phyloP scores from a whole-genome alignment of 2,797 vertebrate genomes.

The Urosaurus nigricauda region DNA sequence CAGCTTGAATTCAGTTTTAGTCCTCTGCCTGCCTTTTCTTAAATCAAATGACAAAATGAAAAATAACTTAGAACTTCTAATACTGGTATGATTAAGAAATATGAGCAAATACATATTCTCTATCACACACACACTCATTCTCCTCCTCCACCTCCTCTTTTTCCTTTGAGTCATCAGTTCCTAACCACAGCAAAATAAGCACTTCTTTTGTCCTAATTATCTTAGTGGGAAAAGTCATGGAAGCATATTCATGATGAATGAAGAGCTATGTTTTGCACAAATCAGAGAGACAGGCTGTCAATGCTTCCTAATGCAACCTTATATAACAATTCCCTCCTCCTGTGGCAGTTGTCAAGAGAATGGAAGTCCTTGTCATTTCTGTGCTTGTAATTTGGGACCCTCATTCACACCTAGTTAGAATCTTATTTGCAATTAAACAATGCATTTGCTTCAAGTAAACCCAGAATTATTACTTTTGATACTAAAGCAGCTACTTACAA shows the following conservation, averaged over 20 bases:
- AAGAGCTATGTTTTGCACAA: constrained; percentile 63
- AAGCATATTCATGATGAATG: constrained; percentile 62
- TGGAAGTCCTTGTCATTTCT: constrained; percentile 76
- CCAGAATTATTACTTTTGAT: constrained; percentile 34
- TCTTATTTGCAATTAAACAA: constrained; percentile 73
- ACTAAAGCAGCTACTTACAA: not conserved
- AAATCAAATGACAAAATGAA: not conserved
- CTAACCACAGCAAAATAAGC: constrained; percentile 62
- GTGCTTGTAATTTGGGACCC: constrained; percentile 72
- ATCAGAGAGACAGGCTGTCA: constrained; percentile 79
- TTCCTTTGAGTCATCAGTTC: constrained; percentile 56
- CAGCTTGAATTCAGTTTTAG: not conserved
- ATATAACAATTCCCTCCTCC: constrained; percentile 72
- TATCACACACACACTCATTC: not conserved
- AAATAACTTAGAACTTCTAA: not conserved
- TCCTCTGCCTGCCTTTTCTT: not conserved
- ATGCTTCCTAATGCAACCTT: constrained; percentile 74
- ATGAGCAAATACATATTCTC: constrained; percentile 11
- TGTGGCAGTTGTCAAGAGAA: constrained; percentile 77
- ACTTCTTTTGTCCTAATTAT: constrained; percentile 66
- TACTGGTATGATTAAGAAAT: constrained; percentile 33
- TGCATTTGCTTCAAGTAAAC: constrained; percentile 61
- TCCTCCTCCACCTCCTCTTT: not conserved
- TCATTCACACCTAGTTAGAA: constrained; percentile 72
- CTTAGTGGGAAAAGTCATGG: constrained; percentile 56